Evolutionary conservation across 64 coral and sea anemone genomes (phyloP), one percentile per base, ranked within the genome.

Genomic region (Montipora capricornis): DNA sequence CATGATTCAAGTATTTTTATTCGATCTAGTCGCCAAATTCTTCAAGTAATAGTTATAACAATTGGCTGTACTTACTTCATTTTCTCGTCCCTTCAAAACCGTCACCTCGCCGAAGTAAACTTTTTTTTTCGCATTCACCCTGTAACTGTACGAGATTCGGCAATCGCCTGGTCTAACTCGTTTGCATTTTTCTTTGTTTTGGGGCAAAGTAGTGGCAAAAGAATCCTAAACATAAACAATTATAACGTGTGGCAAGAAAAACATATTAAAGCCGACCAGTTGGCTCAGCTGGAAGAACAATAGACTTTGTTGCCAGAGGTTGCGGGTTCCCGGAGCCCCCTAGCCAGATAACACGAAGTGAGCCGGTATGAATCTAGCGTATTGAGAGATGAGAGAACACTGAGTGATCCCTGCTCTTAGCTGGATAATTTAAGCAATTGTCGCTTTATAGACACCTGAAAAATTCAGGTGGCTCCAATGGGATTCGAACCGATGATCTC

Each of bases 51-150:
- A 67, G 13, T 6, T 24, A 20, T 5, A 17, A 14, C 7, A 68
- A 47, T 84, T 47, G 2, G 53, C 4, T 67, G 37, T 50, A 86
- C 82, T 86, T 86, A 86, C 82, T 86, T 86, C 82, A 86, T 86
- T 20, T 68, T 51, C 15, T 46, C 1, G 62, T n/a, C 19, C 7
- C 47, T 49, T 45, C 3, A 50, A 49, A 49, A 22, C 6, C 6
- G 19, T 73, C 82, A 73, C 82, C 19, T 68, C 24, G 45, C 15
- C 64, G 16, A 73, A 47, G 61, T 8, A 47, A 86, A 47, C 29
- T 10, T 15, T 13, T 22, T 45, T 76, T 9, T 26, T 8, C 2
- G 16, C 13, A 50, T 20, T 86, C 66, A n/a, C 62, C 8, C 74
- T 84, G 29, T 71, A 70, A 70, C 44, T 47, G 49, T 17, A 49